These are phyloP conservation scores for Teleopsis dalmanni DNA, from an alignment of 1,140 invertebrate genomes.

Conservation along the genomic window DNA sequence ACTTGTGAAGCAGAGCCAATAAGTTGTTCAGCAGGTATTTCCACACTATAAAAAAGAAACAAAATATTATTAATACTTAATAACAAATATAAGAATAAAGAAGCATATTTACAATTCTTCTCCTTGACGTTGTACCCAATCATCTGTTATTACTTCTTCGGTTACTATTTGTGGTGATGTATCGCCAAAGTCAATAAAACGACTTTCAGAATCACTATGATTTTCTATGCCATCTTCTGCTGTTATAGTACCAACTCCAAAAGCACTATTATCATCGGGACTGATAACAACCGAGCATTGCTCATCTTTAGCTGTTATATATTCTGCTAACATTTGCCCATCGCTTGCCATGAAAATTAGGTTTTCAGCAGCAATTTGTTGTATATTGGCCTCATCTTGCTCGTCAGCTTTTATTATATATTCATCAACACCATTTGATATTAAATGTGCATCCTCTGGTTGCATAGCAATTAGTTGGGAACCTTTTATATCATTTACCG, in stretches of 20 bases:
- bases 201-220: conserved; percentile 22
- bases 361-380: conserved; percentile 56
- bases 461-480: no score
- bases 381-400: conserved; percentile 29
- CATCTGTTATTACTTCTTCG: conserved; percentile 69
- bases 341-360: conserved; percentile 54
- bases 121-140: conserved; percentile 62
- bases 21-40: conserved; percentile 58
- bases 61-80: conserved; percentile 12
- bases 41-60: conserved; percentile 45
- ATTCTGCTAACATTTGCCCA: conserved; percentile 33
- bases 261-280: conserved; percentile 47
- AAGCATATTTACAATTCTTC: conserved; percentile 55
- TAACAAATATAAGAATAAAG: background rate
- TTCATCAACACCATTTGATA: no score
- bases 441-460: no score
- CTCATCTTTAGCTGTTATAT: conserved; percentile 33
- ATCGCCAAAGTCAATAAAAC: conserved; percentile 3
- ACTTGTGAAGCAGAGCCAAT: conserved; percentile 50
- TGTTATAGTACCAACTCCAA: conserved; percentile 43
- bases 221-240: conserved; percentile 39
- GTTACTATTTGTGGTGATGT: conserved; percentile 48
- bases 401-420: conserved; percentile 12
- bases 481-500: no score
- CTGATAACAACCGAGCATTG: conserved; percentile 34